These are phyloP conservation scores for Leptopilina drosophilae DNA, from an alignment of 2,888 invertebrate genomes.

Conservation along the genomic window DNA sequence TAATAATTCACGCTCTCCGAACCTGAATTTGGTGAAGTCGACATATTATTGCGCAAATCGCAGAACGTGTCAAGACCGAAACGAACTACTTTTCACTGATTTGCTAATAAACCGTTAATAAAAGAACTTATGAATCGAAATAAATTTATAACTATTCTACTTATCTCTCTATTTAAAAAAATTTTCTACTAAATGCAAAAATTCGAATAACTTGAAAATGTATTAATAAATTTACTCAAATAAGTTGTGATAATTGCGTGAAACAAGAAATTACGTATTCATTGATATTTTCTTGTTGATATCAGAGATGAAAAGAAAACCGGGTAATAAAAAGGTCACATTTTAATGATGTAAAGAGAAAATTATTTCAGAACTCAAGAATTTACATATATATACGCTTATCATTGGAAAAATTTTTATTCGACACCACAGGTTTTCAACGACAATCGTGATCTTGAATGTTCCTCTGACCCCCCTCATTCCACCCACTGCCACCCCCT, in stretches of 20 bases:
- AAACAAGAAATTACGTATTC: not conserved
- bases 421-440: constrained; percentile 43
- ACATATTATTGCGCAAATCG: not conserved
- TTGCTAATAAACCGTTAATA: not conserved
- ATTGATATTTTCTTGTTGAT: not conserved
- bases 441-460: constrained; percentile 52
- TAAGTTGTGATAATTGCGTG: not conserved
- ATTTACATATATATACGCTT: not conserved
- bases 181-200: not conserved
- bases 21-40: not conserved
- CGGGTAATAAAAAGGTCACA: not conserved
- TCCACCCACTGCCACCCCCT: not conserved
- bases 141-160: not conserved
- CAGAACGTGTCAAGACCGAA: not conserved
- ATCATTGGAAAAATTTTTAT: not conserved
- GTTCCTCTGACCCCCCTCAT: constrained; percentile 37
- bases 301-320: not conserved
- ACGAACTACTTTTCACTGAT: not conserved
- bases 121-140: not conserved
- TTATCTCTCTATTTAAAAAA: not conserved
- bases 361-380: not conserved
- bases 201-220: not conserved
- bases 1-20: not conserved
- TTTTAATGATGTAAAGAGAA: not conserved
- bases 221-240: not conserved